These are phyloP conservation scores for Gallinago stenura DNA, from an alignment of 2,797 vertebrate genomes.

Conservation along the genomic window DNA sequence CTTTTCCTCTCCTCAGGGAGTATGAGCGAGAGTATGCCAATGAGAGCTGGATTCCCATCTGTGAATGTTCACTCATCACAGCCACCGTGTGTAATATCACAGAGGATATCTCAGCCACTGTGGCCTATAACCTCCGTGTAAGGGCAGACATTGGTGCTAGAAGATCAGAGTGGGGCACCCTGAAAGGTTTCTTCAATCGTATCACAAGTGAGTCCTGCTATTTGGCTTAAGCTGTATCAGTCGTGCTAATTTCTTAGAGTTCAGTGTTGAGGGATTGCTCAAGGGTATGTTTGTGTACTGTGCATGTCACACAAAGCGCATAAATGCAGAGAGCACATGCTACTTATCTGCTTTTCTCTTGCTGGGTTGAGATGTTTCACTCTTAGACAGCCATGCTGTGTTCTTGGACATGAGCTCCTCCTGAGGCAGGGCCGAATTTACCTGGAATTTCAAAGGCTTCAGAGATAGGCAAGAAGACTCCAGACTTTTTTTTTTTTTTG, in stretches of 20 bases:
- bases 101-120: constrained; percentile 75
- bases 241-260: accelerated
- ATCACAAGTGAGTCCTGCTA: constrained; percentile 73
- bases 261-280: neutral
- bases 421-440: neutral
- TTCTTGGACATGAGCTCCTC: neutral
- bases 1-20: constrained; percentile 64
- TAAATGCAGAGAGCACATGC: accelerated
- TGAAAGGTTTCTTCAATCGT: constrained; percentile 74
- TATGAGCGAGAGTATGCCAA: constrained; percentile 75
- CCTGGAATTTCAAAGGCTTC: neutral
- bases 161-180: constrained; percentile 75
- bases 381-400: neutral
- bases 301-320: neutral
- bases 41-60: constrained; percentile 76
- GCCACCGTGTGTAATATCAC: constrained; percentile 76
- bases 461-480: neutral
- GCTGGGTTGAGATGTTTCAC: neutral
- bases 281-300: neutral
- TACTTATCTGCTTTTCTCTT: neutral
- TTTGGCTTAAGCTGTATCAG: accelerated
- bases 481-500: neutral
- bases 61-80: constrained; percentile 62
- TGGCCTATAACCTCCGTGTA: constrained; percentile 77
- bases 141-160: constrained; percentile 39